phyloP scores from a whole-genome alignment of 2,797 vertebrate species.

The Cygnus olor region DNA sequence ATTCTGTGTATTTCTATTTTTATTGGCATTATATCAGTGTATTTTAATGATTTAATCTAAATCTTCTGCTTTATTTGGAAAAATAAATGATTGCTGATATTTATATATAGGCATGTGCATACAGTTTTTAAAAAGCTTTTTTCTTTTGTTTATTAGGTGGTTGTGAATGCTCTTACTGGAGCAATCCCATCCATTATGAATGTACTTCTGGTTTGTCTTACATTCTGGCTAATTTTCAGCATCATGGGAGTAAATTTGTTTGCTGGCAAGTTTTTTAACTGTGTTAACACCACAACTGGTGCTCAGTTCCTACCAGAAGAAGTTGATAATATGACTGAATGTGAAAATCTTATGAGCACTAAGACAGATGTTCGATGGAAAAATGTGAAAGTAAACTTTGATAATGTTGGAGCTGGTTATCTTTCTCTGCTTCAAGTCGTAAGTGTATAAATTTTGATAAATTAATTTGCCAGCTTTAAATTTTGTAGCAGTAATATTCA shows the following conservation, averaged over 20 bases:
- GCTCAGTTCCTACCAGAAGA: rapidly evolving
- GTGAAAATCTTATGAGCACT: conserved; percentile 18
- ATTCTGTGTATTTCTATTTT: not conserved
- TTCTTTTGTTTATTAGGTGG: conserved; percentile 85
- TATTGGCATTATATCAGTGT: not conserved
- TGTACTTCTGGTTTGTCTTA: conserved; percentile 97
- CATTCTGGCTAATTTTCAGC: conserved; percentile 99
- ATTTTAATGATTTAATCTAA: not conserved
- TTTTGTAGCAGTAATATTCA: not conserved
- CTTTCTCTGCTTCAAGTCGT: conserved; percentile 96
- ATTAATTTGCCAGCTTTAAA: not conserved
- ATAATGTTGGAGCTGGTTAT: conserved; percentile 94
- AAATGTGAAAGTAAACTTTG: conserved; percentile 93
- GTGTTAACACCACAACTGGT: conserved; percentile 78
- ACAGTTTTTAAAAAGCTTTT: not conserved
- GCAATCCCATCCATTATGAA: conserved; percentile 99
- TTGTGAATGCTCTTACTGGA: conserved; percentile 96
- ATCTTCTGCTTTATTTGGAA: not conserved
- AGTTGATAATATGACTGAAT: conserved; percentile 69
- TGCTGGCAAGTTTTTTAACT: conserved; percentile 90
- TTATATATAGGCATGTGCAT: not conserved
- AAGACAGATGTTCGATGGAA: conserved; percentile 79
- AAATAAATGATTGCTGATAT: not conserved
- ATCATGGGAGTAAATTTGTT: conserved; percentile 99
- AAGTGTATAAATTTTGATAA: conserved; percentile 71